Conservation (phyloP, 2,113 vertebrate species). For the Barbus barbus region DNA sequence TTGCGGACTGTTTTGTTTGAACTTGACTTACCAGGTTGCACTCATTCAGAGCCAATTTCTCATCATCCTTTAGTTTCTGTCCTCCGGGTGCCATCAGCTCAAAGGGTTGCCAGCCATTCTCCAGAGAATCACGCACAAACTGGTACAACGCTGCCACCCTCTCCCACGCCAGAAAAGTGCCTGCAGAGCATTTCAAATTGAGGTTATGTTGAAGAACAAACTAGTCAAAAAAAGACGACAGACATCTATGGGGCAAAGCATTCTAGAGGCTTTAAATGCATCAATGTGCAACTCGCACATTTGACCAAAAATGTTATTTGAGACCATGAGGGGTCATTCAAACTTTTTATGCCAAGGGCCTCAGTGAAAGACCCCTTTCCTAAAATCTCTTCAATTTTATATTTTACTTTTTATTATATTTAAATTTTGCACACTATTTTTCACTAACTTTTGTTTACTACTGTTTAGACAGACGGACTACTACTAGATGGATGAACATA, state of each 20-base stretch:
- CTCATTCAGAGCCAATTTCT: conserved; percentile 83
- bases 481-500: too few relatives aligned
- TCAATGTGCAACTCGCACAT: background rate
- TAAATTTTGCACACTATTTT: too few relatives aligned
- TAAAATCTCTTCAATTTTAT: too few relatives aligned
- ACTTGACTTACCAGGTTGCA: conserved; percentile 81
- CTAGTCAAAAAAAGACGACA: background rate
- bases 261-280: background rate
- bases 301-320: background rate
- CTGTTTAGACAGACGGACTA: too few relatives aligned
- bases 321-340: background rate
- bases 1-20: background rate
- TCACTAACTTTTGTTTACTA: too few relatives aligned
- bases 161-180: conserved; percentile 91
- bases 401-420: too few relatives aligned
- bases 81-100: conserved; percentile 87
- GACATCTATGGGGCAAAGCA: background rate
- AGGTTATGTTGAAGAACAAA: background rate
- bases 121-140: conserved; percentile 85
- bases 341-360: background rate
- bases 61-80: conserved; percentile 76
- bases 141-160: conserved; percentile 75
- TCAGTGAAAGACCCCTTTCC: too few relatives aligned
- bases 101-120: conserved; percentile 90
- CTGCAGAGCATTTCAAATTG: conserved; percentile 63